These are phyloP conservation scores for Urocynchramus pylzowi DNA, from an alignment of 2,113 vertebrate genomes.

Conservation along the genomic window DNA sequence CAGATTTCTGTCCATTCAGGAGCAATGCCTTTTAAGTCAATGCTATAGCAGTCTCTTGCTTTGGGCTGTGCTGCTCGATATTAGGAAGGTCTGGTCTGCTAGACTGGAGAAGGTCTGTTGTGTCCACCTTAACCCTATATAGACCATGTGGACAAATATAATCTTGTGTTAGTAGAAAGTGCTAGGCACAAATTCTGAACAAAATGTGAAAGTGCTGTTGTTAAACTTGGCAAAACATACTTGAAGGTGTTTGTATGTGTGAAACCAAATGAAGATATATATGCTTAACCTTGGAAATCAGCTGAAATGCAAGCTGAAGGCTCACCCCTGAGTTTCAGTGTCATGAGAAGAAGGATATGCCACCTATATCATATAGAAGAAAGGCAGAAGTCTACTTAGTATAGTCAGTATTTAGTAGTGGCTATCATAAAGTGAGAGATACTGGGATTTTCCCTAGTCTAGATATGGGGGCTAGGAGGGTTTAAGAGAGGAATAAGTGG, in stretches of 20 bases:
- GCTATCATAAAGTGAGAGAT: background rate
- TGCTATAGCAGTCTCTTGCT: background rate
- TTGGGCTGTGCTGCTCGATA: background rate
- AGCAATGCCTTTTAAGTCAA: background rate
- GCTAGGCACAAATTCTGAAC: background rate
- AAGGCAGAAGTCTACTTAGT: background rate
- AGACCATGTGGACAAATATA: background rate
- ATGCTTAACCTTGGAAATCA: background rate
- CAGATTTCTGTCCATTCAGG: background rate
- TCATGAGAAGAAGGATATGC: background rate
- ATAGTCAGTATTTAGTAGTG: background rate
- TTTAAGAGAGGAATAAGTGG: background rate
- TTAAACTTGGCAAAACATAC: background rate
- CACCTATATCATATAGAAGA: background rate
- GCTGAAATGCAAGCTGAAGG: background rate
- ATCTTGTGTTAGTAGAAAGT: background rate
- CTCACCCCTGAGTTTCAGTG: background rate
- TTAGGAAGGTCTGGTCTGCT: background rate
- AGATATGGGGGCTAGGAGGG: background rate
- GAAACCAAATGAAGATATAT: background rate
- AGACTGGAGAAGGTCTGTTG: background rate
- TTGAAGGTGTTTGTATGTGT: background rate
- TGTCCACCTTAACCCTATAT: fast-evolving
- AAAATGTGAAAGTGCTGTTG: background rate
- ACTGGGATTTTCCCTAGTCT: background rate